Base-by-base conservation (phyloP, 2,888 invertebrate species). In the Abrostola tripartita region DNA sequence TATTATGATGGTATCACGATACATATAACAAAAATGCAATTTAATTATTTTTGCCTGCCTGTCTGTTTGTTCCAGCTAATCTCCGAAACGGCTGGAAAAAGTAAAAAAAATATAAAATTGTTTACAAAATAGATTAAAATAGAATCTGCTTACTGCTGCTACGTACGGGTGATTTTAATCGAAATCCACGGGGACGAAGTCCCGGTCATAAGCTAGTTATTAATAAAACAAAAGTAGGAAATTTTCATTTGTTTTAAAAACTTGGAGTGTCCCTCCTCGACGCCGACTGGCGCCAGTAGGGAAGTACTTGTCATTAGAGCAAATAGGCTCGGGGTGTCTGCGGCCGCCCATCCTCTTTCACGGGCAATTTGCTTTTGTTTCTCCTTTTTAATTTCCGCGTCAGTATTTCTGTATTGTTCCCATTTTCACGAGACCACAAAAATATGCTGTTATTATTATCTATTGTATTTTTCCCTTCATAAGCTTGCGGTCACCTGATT, bases 351-450 rank as follows among this genome's bases (percentile, higher is more conserved):
- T 85, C 83, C 83, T 84, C 84, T 84, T 88, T 88, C 86, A 88
- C 88, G 86, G 87, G 81, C 85, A 89, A 91, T 91, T 91, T 88
- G 84, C 89, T 86, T 88, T 90, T 92, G 90, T 91, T 91, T 86
- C 85, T 85, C 78, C 83, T 88, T 91, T 83, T 91, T 90, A 91
- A 92, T 92, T 92, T 90, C 90, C 89, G 85, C 76, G 81, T 83
- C 86, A 85, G 86, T 85, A 85, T 89, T 90, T 88, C 87, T 80
- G 81, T 85, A 87, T 90, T 90, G 86, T 88, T 84, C 81, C 71
- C 72, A 77, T 83, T 87, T 87, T 83, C 81, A 68, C 65, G 61
- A 71, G 75, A 79, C 73, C 61, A 64, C 79, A 74, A 82, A 88
- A 88, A 86, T 87, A 85, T 86, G 85, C 81, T 85, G 65, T 78